Conservation (phyloP, 2,113 vertebrate genomes). For the Uria aalge region DNA sequence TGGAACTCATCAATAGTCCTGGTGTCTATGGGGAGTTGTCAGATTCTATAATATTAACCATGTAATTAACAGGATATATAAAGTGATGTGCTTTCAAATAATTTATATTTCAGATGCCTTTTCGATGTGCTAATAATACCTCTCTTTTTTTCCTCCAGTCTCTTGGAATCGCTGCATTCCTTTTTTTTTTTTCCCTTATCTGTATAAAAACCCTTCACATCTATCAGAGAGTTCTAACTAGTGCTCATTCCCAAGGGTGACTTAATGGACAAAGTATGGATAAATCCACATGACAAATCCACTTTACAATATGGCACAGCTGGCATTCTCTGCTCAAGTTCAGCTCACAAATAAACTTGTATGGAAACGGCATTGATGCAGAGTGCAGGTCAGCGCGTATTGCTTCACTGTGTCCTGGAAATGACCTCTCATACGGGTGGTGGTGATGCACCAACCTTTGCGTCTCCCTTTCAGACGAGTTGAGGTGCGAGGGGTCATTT, state of each 20-base stretch:
- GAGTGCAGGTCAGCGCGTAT: neutral
- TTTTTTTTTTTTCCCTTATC: neutral
- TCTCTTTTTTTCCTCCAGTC: neutral
- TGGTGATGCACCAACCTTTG: neutral
- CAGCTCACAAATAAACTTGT: conserved; percentile 16
- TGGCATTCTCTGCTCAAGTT: conserved; percentile 32
- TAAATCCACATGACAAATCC: conserved; percentile 66
- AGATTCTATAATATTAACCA: conserved; percentile 31
- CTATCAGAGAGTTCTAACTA: conserved; percentile 52
- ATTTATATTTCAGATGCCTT: conserved; percentile 45
- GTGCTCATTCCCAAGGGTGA: conserved; percentile 63
- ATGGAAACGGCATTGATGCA: neutral
- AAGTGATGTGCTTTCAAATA: conserved; percentile 43
- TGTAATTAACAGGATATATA: conserved; percentile 51
- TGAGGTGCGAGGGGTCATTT: neutral
- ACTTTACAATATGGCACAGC: conserved; percentile 38
- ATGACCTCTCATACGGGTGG: neutral
- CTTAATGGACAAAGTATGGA: conserved; percentile 70
- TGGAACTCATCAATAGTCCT: conserved; percentile 22
- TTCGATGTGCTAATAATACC: neutral
- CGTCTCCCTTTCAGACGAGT: neutral
- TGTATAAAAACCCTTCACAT: conserved; percentile 36
- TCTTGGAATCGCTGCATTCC: conserved; percentile 1
- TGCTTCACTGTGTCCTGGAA: conserved; percentile 39
- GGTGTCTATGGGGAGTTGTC: conserved; percentile 30